Evolutionary conservation across 2,797 vertebrate genomes (phyloP), one percentile per base, ranked within the genome.

Genomic region (Anguilla obscura): DNA sequence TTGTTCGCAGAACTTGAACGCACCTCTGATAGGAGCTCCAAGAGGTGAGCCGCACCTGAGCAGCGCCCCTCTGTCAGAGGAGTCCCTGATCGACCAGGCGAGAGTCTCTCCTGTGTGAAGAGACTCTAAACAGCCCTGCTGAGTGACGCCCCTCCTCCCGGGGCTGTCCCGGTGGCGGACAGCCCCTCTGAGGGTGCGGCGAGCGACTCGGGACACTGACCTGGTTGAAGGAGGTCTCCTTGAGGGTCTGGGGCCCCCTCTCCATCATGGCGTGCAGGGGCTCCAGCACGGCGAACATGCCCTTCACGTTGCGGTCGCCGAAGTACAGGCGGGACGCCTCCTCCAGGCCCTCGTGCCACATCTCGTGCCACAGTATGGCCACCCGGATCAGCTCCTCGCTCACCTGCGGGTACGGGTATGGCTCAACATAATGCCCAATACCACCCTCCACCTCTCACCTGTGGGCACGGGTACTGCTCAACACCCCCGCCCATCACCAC

Each of bases 201-300:
- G 45, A n/a, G 45, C 0, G 76, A 9, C 36, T 1, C 71, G 2
- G 45, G 18, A 14, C 14, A 24, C 85, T 0, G 91, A 98, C 99
- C 98, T 99, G 99, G 93, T 99, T 99, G 90, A 99, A 99, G 69
- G 99, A 99, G 0, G 98, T 99, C 91, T 99, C 99, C 93, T 99
- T 99, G 54, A 99, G 97, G 0, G 99, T 99, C 95, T 99, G 99
- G 0, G 99, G 99, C 3, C 99, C 99, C 69, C 98, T 95, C 87
- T 99, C 99, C 99, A 99, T 99, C 99, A 99, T 99, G 36, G 98
- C 98, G 1, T 99, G 99, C 21, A 99, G 96, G 2, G 99, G 99
- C 88, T 99, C 99, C 91, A 99, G 95, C 91, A 99, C 99, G 60
- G 98, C 98, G 85, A 99, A 99, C 99, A 99, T 99, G 89, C 99